These are phyloP conservation scores for Drosophila repleta DNA, from an alignment of 1,140 invertebrate genomes.

Conservation along the genomic window DNA sequence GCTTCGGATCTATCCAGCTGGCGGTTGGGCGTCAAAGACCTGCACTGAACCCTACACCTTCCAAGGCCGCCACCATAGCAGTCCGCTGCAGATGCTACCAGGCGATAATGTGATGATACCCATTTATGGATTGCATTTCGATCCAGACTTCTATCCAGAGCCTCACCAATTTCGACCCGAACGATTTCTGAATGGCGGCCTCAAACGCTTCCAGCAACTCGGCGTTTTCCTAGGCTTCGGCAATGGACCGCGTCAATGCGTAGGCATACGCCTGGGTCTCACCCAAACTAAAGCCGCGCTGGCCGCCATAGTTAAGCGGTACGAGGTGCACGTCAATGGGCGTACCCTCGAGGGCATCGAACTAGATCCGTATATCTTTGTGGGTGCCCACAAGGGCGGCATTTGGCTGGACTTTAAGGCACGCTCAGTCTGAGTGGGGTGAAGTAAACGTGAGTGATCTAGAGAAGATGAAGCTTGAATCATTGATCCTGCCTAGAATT, in stretches of 20 bases:
- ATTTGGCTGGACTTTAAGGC: slow-evolving; percentile 71
- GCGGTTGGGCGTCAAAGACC: slow-evolving; percentile 84
- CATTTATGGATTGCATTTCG: slow-evolving; percentile 87
- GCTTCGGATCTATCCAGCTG: slow-evolving; percentile 85
- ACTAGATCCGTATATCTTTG: slow-evolving; percentile 69
- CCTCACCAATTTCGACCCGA: slow-evolving; percentile 87
- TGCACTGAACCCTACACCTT: slow-evolving; percentile 84
- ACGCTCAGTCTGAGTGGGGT: neutral
- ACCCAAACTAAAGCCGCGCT: slow-evolving; percentile 70
- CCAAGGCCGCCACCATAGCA: slow-evolving; percentile 65
- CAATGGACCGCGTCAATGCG: slow-evolving; percentile 88
- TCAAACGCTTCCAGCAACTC: slow-evolving; percentile 79
- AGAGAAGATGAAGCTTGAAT: no score
- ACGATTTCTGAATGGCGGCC: slow-evolving; percentile 85
- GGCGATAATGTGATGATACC: slow-evolving; percentile 86
- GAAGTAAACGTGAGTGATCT: neutral
- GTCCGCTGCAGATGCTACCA: slow-evolving; percentile 45
- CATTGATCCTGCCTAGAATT: no score
- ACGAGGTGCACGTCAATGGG: slow-evolving; percentile 51
- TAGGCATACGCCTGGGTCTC: slow-evolving; percentile 83
- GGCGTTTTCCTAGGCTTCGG: slow-evolving; percentile 87
- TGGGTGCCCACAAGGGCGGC: slow-evolving; percentile 71
- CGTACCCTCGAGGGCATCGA: slow-evolving; percentile 54
- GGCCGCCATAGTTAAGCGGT: slow-evolving; percentile 66
- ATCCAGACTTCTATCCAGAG: slow-evolving; percentile 87